These are phyloP conservation scores for Apogon hyalosoma DNA, from an alignment of 2,797 vertebrate genomes.

Conservation along the genomic window DNA sequence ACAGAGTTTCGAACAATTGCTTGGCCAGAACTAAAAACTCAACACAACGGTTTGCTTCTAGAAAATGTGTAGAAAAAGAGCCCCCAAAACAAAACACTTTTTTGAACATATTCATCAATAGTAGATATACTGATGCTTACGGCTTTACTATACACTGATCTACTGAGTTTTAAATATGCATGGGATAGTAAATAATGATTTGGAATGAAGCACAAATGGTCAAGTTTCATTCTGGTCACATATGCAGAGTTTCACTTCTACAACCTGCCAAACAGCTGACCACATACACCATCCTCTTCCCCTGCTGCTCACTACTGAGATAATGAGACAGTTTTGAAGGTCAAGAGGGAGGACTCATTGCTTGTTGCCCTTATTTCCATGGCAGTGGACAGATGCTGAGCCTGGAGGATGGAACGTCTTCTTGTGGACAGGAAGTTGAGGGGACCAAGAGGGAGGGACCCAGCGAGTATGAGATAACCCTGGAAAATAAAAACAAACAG, in stretches of 20 bases:
- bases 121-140: constrained; percentile 2
- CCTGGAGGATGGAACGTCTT: constrained; percentile 80
- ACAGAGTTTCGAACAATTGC: neutral
- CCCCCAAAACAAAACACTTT: neutral
- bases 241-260: constrained; percentile 23
- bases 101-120: neutral
- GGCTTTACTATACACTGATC: neutral
- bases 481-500: constrained; percentile 84
- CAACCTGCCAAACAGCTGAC: constrained; percentile 40
- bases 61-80: neutral
- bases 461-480: constrained; percentile 80
- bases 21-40: neutral
- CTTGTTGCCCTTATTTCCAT: constrained; percentile 45
- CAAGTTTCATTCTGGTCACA: constrained; percentile 13
- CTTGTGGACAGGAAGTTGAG: constrained; percentile 71
- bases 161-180: neutral
- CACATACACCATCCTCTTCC: constrained; percentile 39
- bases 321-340: constrained; percentile 49
- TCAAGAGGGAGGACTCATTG: constrained; percentile 44
- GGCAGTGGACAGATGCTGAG: constrained; percentile 78
- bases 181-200: constrained; percentile 5
- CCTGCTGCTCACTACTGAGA: constrained; percentile 24
- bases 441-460: constrained; percentile 79
- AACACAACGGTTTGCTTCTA: neutral
- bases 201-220: neutral